Evolutionary conservation across 2,888 invertebrate genomes (phyloP).

Genomic region (Philaethria dido): DNA sequence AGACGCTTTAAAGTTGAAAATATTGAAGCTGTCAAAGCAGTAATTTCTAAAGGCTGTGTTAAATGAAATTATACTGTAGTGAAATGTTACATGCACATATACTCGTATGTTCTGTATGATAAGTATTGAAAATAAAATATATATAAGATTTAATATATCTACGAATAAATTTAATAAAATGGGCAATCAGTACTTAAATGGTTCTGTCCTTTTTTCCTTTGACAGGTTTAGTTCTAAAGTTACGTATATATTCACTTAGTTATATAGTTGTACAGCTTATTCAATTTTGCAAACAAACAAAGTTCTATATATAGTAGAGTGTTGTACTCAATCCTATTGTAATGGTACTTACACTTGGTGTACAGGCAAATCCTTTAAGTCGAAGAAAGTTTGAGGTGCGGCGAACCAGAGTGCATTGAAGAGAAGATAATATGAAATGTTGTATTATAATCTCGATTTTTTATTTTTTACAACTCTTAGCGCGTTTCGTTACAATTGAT

Average conservation of each 20-base stretch:
- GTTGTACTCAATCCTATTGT: constrained; percentile 22
- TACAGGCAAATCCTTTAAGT: constrained; percentile 41
- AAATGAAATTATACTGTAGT: background rate
- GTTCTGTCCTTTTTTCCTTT: background rate
- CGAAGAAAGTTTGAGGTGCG: constrained; percentile 40
- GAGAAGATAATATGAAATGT: constrained; percentile 30
- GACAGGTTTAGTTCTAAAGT: background rate
- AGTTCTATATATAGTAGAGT: constrained; percentile 12
- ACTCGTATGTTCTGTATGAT: too few species aligned
- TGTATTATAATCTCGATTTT: constrained; percentile 15
- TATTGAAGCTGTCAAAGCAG: background rate
- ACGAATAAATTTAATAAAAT: too few species aligned
- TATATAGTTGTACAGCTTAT: constrained; percentile 16
- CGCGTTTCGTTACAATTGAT: background rate
- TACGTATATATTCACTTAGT: background rate
- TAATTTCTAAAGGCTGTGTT: background rate
- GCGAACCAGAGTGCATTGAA: constrained; percentile 16
- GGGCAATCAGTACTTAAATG: too few species aligned
- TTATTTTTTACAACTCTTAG: constrained; percentile 13
- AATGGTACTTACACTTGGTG: constrained; percentile 28
- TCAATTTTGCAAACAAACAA: background rate
- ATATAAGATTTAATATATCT: too few species aligned
- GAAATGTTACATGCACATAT: background rate
- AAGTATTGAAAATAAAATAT: too few species aligned
- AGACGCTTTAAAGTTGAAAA: constrained; percentile 1